A percentile compares a stretch with the other conserved stretches of the same genome.
Evolutionary conservation across 2,113 vertebrate genomes (phyloP).

Genomic region (Brachypodius melanocephalos): DNA sequence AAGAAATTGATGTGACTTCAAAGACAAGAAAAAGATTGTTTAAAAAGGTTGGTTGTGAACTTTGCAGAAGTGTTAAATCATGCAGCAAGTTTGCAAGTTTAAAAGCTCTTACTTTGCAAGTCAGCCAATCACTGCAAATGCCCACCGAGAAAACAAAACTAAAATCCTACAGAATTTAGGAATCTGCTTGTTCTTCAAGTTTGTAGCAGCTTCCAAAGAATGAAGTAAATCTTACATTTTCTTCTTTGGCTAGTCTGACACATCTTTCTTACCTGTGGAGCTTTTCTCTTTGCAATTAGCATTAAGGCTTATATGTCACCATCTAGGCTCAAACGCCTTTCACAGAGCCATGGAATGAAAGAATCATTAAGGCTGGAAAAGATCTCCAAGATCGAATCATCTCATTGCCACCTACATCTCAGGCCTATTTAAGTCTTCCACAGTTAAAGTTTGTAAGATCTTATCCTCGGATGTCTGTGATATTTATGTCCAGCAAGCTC

Average conservation of each 20-base stretch:
- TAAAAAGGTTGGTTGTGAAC: conserved; percentile 9
- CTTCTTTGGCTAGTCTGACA: neutral
- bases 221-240: neutral
- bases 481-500: neutral
- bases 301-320: neutral
- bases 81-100: conserved; percentile 1
- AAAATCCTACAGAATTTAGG: neutral
- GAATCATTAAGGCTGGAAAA: neutral
- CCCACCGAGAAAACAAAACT: neutral
- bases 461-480: neutral
- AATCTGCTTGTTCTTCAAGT: neutral
- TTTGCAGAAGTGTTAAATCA: conserved; percentile 38
- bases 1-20: neutral
- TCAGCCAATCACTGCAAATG: neutral
- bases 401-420: neutral
- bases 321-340: neutral
- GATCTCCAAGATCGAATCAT: neutral
- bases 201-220: neutral
- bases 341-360: neutral
- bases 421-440: neutral
- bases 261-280: neutral
- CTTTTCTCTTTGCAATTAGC: neutral
- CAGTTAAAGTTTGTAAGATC: neutral
- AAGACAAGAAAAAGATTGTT: neutral
- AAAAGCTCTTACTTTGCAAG: neutral